Evolutionary conservation across 2,797 vertebrate species (phyloP), one percentile per base, ranked within the genome.

Genomic region (Halcyon smyrnensis): DNA sequence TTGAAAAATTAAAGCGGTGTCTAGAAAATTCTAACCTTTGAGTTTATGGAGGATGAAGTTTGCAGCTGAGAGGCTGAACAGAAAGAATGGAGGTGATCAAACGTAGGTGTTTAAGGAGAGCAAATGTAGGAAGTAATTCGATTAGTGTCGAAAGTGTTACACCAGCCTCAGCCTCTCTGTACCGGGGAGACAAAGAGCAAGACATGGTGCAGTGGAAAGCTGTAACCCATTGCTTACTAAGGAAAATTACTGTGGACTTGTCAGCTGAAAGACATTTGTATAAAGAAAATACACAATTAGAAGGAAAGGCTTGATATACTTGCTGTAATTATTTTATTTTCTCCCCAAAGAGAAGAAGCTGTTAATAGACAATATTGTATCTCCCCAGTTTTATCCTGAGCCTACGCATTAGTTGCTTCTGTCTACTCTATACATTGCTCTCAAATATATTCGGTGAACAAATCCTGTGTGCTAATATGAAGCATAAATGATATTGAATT

Each of bases 1-100:
- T 97, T 97, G 97, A 98, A 97, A 98, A 97, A 98, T 98, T 89
- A 56, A 96, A 96, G 93, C 0, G 14, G 85, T 39, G 95, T 95
- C 96, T 84, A 86, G 95, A 96, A 94, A 95, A 92, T 87, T 87
- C 93, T 37, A 89, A 87, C 94, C 97, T 97, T 87, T 0, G 37
- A 64, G 0, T 96, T 97, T 78, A 24, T 43, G 64, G 25, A 69
- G 82, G 54, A 78, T 8, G 79, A 84, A 77, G 94, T 51, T 94
- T 7, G 73, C 57, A 15, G 84, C 82, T 20, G 21, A 80, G 85
- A 46, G 93, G 91, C 75, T 34, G 75, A 7, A 4, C 65, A 56
- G 89, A 32, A 68, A 65, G 90, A 92, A 68, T 7, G 6, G 34
- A 75, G 83, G 93, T 81, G 86, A 84, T 88, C 83, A 39, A 30